Evolutionary conservation across 2,113 vertebrate species (phyloP).

Genomic region (Grantiella picta): DNA sequence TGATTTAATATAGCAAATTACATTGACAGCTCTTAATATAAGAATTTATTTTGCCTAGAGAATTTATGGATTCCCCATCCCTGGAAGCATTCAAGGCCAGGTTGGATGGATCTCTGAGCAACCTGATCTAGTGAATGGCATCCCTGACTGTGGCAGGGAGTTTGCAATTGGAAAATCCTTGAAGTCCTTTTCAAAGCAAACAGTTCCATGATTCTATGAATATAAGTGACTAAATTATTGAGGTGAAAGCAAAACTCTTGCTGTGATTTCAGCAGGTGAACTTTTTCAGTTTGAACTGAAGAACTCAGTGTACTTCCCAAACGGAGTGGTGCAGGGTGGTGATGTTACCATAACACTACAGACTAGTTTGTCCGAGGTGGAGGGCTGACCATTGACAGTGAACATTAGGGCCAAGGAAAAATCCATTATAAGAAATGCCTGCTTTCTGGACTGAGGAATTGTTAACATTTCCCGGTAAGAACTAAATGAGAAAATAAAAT

Average conservation of each 20-base stretch:
- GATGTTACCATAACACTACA: fast-evolving
- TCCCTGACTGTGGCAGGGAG: neutral
- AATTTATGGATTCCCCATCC: neutral
- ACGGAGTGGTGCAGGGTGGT: neutral
- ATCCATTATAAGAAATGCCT: neutral
- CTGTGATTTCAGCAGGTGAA: neutral
- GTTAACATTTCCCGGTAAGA: neutral
- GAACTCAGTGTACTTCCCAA: neutral
- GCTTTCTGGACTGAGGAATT: neutral
- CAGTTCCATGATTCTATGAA: neutral
- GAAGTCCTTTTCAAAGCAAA: neutral
- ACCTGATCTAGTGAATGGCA: neutral
- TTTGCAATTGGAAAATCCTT: neutral
- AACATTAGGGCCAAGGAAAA: neutral
- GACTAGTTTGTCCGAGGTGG: neutral
- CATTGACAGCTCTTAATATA: neutral
- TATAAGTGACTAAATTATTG: neutral
- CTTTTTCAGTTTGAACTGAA: neutral
- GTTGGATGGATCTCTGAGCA: neutral
- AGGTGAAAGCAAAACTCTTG: neutral
- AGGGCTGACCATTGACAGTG: neutral
- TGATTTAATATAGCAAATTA: neutral
- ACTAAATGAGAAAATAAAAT: neutral
- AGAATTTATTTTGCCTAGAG: neutral
- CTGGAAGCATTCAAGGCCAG: neutral